A percentile compares a stretch with the other conserved stretches of the same genome.
Conservation (phyloP, 1,140 invertebrate genomes). For the Magallana angulata region DNA sequence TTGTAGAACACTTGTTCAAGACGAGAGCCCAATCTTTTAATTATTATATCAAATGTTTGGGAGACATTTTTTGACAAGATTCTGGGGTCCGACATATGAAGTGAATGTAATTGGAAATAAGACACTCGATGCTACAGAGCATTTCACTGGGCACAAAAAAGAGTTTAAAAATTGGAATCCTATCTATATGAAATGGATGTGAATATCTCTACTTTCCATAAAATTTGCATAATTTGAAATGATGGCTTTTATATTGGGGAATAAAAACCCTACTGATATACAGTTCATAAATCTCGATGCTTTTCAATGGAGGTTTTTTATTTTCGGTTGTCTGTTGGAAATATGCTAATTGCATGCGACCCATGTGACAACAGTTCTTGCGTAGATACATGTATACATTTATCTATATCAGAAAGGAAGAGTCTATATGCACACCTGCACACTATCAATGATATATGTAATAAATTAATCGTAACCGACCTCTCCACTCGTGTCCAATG, state of each 20-base stretch:
- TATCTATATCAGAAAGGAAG: not conserved
- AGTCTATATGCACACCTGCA: not conserved
- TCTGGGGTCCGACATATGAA: not conserved
- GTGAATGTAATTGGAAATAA: slow-evolving; percentile 14
- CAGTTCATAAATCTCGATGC: not conserved
- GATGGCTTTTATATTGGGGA: slow-evolving; percentile 35
- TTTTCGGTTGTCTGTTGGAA: not conserved
- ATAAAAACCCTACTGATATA: slow-evolving; percentile 20
- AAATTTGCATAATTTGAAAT: slow-evolving; percentile 35
- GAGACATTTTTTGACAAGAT: not conserved
- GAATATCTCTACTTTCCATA: slow-evolving; percentile 28
- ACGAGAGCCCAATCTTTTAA: slow-evolving; percentile 17
- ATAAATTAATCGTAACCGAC: not conserved
- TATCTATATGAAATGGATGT: slow-evolving; percentile 29
- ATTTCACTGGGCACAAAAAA: slow-evolving; percentile 10
- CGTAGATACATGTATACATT: slow-evolving; percentile 3
- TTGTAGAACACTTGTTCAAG: not conserved
- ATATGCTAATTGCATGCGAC: not conserved
- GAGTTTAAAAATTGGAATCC: slow-evolving; percentile 2
- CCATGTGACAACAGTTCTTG: not conserved
- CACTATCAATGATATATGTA: not conserved
- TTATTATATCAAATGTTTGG: slow-evolving; percentile 13
- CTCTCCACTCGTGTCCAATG: not conserved
- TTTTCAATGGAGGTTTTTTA: not conserved
- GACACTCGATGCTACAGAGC: not conserved